phyloP scores from a whole-genome alignment of 1,140 invertebrate species.

The Wiebesia pumilae region DNA sequence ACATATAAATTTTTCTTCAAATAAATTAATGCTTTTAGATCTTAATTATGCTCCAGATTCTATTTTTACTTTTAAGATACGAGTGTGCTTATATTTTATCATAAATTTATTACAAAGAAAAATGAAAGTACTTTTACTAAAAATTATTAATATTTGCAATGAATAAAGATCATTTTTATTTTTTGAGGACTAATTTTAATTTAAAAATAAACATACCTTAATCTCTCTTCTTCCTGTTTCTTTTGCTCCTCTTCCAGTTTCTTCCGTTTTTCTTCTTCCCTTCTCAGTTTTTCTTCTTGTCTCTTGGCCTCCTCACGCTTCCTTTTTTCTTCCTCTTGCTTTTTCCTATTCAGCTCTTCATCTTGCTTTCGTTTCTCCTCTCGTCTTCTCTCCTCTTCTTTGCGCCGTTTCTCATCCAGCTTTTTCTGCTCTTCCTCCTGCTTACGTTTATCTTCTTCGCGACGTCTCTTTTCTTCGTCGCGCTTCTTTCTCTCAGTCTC shows the following conservation, averaged over 20 bases:
- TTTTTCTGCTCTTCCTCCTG: constrained; percentile 73
- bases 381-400: constrained; percentile 68
- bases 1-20: too few species aligned
- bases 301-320: constrained; percentile 74
- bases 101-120: too few species aligned
- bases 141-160: too few species aligned
- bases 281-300: constrained; percentile 71
- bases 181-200: neutral
- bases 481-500: constrained; percentile 68
- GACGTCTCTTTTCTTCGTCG: constrained; percentile 69
- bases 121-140: too few species aligned
- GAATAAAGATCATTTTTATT: too few species aligned
- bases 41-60: too few species aligned
- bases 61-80: too few species aligned
- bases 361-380: constrained; percentile 69
- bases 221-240: constrained; percentile 73
- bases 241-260: constrained; percentile 75
- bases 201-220: constrained; percentile 60
- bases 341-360: constrained; percentile 69
- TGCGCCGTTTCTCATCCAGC: constrained; percentile 70
- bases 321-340: constrained; percentile 75
- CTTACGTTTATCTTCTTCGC: constrained; percentile 74
- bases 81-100: too few species aligned
- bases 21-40: too few species aligned
- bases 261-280: constrained; percentile 72